These are phyloP conservation scores for Drosophila lacteicornis DNA, from an alignment of 1,140 invertebrate species.

Conservation along the genomic window DNA sequence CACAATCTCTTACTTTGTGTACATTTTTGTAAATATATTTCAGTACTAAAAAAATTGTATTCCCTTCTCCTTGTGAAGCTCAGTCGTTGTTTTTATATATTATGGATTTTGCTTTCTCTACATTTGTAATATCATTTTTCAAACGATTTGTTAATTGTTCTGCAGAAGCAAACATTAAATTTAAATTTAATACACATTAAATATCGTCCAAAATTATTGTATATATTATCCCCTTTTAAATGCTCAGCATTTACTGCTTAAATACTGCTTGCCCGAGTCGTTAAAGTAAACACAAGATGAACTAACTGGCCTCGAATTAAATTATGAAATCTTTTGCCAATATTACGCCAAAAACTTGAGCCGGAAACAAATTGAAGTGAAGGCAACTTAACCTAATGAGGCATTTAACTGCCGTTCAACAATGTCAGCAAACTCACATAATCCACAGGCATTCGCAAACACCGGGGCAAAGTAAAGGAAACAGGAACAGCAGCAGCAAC, in stretches of 20 bases:
- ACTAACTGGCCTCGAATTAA: slow-evolving; percentile 8
- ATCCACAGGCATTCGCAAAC: slow-evolving; percentile 47
- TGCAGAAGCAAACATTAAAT: too few species aligned
- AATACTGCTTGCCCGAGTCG: background rate
- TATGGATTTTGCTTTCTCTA: too few species aligned
- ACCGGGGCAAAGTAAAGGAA: slow-evolving; percentile 9
- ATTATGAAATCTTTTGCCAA: slow-evolving; percentile 29
- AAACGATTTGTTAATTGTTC: too few species aligned
- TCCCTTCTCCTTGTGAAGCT: too few species aligned
- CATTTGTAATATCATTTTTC: too few species aligned
- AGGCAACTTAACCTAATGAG: slow-evolving; percentile 62
- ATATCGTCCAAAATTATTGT: background rate
- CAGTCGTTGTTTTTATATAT: too few species aligned
- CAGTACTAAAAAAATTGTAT: too few species aligned
- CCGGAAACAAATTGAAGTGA: slow-evolving; percentile 28
- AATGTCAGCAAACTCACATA: slow-evolving; percentile 68
- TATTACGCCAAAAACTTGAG: slow-evolving; percentile 9
- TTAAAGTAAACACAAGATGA: slow-evolving; percentile 8
- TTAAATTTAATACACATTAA: background rate
- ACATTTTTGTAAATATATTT: too few species aligned
- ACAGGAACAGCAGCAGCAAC: slow-evolving; percentile 9
- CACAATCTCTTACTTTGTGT: too few species aligned
- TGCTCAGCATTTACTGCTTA: background rate
- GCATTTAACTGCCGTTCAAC: slow-evolving; percentile 67
- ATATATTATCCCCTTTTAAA: background rate